Evolutionary conservation across 1,140 invertebrate genomes (phyloP).

Genomic region (Drosophila cardini): DNA sequence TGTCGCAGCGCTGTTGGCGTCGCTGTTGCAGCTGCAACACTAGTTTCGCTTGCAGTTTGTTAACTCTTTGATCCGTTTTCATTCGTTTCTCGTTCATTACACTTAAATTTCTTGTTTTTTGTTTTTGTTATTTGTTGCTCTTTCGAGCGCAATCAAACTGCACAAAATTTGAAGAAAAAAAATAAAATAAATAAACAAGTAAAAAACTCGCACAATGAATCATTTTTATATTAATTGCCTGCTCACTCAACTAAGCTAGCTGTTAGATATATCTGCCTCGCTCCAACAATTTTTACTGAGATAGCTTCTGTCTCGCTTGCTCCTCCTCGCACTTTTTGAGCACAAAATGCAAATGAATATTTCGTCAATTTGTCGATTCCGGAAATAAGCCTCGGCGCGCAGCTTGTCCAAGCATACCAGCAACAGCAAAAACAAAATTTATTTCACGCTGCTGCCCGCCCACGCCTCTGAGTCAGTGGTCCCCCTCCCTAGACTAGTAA

Average conservation of each 20-base stretch:
- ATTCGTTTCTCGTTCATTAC: conserved; percentile 36
- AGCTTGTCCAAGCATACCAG: conserved; percentile 43
- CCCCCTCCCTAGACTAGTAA: conserved; percentile 9
- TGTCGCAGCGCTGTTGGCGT: conserved; percentile 42
- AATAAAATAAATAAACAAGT: background rate
- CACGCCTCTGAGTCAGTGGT: conserved; percentile 35
- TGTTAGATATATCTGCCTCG: conserved; percentile 30
- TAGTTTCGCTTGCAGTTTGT: conserved; percentile 53
- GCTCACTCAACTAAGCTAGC: conserved; percentile 26
- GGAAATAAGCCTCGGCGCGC: conserved; percentile 58
- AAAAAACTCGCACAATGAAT: conserved; percentile 37
- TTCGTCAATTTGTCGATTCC: conserved; percentile 66
- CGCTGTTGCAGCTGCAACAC: conserved; percentile 25
- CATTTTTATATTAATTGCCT: conserved; percentile 46
- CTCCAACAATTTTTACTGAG: conserved; percentile 19
- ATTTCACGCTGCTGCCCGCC: conserved; percentile 50
- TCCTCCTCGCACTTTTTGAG: conserved; percentile 1
- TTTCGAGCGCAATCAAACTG: conserved; percentile 7
- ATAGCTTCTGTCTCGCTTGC: conserved; percentile 6
- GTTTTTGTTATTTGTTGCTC: conserved; percentile 11
- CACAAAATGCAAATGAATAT: conserved; percentile 55
- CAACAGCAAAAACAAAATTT: conserved; percentile 41
- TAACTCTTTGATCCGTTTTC: conserved; percentile 54
- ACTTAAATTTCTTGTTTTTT: background rate
- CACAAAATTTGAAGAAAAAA: conserved; percentile 27